Percentiles rank a stretch among this genome's conserved stretches.
Conservation (phyloP, 2,797 vertebrate genomes). For the Hippoglossus hippoglossus region DNA sequence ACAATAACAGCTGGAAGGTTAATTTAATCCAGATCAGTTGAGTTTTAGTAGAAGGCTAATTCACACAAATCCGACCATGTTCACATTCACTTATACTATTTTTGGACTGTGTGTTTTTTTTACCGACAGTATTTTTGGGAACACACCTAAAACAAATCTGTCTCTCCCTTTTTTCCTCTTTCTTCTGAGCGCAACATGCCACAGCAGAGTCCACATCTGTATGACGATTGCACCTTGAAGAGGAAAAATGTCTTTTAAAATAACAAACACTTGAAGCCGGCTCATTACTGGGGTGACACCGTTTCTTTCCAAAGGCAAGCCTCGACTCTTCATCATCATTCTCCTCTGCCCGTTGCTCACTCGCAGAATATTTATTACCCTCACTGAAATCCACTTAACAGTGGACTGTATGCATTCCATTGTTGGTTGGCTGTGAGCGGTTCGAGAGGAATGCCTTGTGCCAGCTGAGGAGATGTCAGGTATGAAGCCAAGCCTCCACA, state of each 20-base stretch:
- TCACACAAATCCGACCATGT: too few relatives aligned
- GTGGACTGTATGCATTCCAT: constrained; percentile 88
- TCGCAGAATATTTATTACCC: constrained; percentile 90
- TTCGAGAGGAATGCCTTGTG: constrained; percentile 60
- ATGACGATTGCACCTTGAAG: constrained; percentile 64
- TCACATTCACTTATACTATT: constrained; percentile 36
- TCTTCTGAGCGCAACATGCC: constrained; percentile 62
- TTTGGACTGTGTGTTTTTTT: constrained; percentile 28
- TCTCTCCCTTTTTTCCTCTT: constrained; percentile 22
- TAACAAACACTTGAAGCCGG: constrained; percentile 81
- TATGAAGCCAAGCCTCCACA: constrained; percentile 43
- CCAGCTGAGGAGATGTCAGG: constrained; percentile 63
- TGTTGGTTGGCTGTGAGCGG: constrained; percentile 81
- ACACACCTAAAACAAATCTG: constrained; percentile 45
- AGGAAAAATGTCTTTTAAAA: constrained; percentile 79
- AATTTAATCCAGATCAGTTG: neutral
- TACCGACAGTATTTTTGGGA: constrained; percentile 47
- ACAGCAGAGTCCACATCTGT: constrained; percentile 66
- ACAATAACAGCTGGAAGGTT: neutral
- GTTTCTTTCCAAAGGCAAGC: constrained; percentile 89
- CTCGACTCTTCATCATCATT: constrained; percentile 89
- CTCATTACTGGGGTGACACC: constrained; percentile 82
- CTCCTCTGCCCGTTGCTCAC: constrained; percentile 88
- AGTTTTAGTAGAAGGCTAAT: neutral
- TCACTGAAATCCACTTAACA: constrained; percentile 83